Evolutionary conservation across 2,888 invertebrate species (phyloP), one percentile per base, ranked within the genome.

Genomic region (Drosophila dives): DNA sequence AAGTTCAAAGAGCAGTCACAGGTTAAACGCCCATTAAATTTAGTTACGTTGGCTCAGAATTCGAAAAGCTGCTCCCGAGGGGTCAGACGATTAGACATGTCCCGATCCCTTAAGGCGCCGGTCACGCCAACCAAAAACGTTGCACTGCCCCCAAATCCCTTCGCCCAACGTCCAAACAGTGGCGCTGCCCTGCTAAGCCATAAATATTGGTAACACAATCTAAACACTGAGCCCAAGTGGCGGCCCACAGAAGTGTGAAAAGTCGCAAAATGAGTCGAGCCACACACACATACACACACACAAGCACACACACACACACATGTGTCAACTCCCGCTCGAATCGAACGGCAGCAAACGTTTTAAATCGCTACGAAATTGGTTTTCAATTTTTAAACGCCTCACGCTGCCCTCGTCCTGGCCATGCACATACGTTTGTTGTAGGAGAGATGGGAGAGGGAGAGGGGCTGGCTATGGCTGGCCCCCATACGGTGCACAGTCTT

Each of bases 181-280:
- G 12, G n/a, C 55, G 58, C 75, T 70, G 82, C 89, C 86, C 89
- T 83, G 84, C 77, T 77, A 86, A 77, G 87, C 83, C 87, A 86
- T 89, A 89, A 86, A 86, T 86, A 89, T 86, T 86, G 87, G 87
- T 86, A 86, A 85, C 86, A 86, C 86, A 85, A 88, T 83, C 85
- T 88, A 81, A 85, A 70, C 88, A 76, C 77, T 75, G 77, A 74
- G 75, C 74, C 76, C 79, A 67, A 67, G 72, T 79, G 78, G 68
- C 72, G 77, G 72, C 48, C 71, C 59, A 63, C 51, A 64, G 78
- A 78, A 83, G 86, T 86, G 86, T 81, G 89, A 86, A 86, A 89
- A 86, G 83, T 85, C 80, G 76, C 89, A 86, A 89, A 72, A 75
- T 75, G 72, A 77, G 75, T 48, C 49, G 26, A 49, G 45, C 49